A percentile compares a stretch with the other conserved stretches of the same genome.
phyloP scores from a whole-genome alignment of 1,140 invertebrate genomes.

The Cherax quadricarinatus region DNA sequence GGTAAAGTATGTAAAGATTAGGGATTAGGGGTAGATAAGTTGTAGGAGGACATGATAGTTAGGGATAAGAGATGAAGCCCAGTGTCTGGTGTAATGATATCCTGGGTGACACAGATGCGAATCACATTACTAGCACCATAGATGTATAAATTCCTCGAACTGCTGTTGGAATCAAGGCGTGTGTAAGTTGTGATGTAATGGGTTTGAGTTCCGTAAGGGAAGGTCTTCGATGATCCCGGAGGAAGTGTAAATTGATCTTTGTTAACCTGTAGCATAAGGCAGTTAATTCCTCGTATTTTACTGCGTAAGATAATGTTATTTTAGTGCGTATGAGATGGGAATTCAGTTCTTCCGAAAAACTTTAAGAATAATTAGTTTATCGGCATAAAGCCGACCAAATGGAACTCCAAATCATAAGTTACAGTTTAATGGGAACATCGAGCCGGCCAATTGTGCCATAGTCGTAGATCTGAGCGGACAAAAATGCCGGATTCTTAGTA shows the following conservation, averaged over 20 bases:
- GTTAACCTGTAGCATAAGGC: background rate
- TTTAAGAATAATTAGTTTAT: conserved; percentile 44
- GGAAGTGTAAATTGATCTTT: background rate
- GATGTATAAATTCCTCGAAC: too few species aligned
- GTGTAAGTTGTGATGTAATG: too few species aligned
- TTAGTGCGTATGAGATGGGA: conserved; percentile 1
- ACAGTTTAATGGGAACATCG: conserved; percentile 38
- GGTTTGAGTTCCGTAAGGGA: too few species aligned
- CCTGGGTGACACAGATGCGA: too few species aligned
- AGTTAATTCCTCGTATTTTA: background rate
- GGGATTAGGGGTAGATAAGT: background rate
- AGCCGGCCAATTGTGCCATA: conserved; percentile 58
- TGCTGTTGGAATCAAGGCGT: too few species aligned
- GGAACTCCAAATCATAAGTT: conserved; percentile 56
- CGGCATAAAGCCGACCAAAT: conserved; percentile 46
- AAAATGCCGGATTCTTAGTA: conserved; percentile 42
- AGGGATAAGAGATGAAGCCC: too few species aligned
- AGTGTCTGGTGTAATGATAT: too few species aligned
- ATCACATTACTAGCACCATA: too few species aligned
- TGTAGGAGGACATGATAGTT: background rate
- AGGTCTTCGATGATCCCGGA: background rate
- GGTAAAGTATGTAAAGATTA: background rate
- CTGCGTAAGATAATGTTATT: background rate
- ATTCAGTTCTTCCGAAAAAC: background rate
- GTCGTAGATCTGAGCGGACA: conserved; percentile 51